A percentile compares a stretch with the other conserved stretches of the same genome.
These are phyloP conservation scores for Ictalurus furcatus DNA, from an alignment of 2,113 vertebrate species.

Conservation along the genomic window DNA sequence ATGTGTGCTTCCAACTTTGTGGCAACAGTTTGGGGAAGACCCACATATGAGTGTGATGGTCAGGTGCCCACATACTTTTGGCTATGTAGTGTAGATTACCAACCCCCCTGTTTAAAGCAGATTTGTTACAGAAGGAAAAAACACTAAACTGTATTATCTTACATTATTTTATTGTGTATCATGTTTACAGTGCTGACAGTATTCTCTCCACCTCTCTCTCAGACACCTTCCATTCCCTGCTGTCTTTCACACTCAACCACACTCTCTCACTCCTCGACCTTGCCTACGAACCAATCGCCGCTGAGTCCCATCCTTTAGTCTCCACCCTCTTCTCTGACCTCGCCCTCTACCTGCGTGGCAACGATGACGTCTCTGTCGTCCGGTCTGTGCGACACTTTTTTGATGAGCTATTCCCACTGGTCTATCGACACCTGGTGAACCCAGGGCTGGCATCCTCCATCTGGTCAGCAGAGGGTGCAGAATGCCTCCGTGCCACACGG, in stretches of 20 bases:
- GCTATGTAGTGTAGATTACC: not conserved
- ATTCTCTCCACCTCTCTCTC: slow-evolving; percentile 38
- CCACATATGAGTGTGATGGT: not conserved
- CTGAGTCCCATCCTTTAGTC: slow-evolving; percentile 79
- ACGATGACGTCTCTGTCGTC: slow-evolving; percentile 74
- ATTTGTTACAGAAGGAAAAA: not conserved
- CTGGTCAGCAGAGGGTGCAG: slow-evolving; percentile 64
- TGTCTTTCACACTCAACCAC: slow-evolving; percentile 82
- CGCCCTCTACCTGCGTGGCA: slow-evolving; percentile 79
- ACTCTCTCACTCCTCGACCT: slow-evolving; percentile 82
- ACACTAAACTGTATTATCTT: not conserved
- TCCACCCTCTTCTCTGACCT: slow-evolving; percentile 80
- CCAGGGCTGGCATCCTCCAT: slow-evolving; percentile 74
- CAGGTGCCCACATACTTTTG: not conserved
- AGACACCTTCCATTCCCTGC: slow-evolving; percentile 85
- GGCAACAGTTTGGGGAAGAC: not conserved
- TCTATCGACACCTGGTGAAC: slow-evolving; percentile 85
- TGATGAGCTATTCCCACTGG: slow-evolving; percentile 84
- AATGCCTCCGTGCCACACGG: slow-evolving; percentile 83
- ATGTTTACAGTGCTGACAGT: not conserved
- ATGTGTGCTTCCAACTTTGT: not conserved
- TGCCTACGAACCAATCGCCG: slow-evolving; percentile 79
- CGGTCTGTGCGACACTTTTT: slow-evolving; percentile 77
- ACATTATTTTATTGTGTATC: not conserved
- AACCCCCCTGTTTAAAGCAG: too few relatives aligned